A percentile compares a stretch with the other conserved stretches of the same genome.
Conservation (phyloP, 1,140 invertebrate genomes). For the roundworm (Caenorhabditis elegans) region DNA sequence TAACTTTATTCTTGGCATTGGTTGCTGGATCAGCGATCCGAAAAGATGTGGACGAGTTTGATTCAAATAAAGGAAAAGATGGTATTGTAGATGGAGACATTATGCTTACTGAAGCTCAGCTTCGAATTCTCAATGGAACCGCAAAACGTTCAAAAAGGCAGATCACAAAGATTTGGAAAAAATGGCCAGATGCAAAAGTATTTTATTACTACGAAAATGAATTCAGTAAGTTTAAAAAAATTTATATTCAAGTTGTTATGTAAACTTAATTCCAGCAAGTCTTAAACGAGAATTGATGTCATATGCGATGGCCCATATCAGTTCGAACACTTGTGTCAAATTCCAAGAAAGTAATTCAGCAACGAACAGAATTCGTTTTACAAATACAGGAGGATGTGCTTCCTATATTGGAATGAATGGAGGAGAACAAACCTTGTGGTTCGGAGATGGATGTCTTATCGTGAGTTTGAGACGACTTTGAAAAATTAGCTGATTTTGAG, state of each 20-base stretch:
- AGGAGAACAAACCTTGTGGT: background rate
- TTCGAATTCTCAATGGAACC: background rate
- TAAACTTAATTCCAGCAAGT: background rate
- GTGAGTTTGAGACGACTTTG: background rate
- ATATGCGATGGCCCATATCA: background rate
- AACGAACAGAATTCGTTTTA: background rate
- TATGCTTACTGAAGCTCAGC: background rate
- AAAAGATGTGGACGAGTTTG: background rate
- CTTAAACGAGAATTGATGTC: background rate
- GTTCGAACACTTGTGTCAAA: background rate
- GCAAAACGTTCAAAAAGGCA: background rate
- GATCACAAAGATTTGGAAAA: background rate
- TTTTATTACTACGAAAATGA: background rate
- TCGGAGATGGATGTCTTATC: background rate
- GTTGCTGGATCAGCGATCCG: background rate
- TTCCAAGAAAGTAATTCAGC: background rate
- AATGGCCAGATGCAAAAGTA: background rate
- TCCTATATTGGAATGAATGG: conserved; percentile 7
- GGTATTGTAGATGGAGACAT: background rate
- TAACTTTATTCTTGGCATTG: background rate
- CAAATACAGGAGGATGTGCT: conserved; percentile 13
- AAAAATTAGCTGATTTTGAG: no score
- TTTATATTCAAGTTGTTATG: no score
- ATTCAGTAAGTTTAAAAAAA: background rate
- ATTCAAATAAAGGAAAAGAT: background rate